Evolutionary conservation across 2,113 vertebrate species (phyloP), one percentile per base, ranked within the genome.

Genomic region (Pogonocichla stellata): DNA sequence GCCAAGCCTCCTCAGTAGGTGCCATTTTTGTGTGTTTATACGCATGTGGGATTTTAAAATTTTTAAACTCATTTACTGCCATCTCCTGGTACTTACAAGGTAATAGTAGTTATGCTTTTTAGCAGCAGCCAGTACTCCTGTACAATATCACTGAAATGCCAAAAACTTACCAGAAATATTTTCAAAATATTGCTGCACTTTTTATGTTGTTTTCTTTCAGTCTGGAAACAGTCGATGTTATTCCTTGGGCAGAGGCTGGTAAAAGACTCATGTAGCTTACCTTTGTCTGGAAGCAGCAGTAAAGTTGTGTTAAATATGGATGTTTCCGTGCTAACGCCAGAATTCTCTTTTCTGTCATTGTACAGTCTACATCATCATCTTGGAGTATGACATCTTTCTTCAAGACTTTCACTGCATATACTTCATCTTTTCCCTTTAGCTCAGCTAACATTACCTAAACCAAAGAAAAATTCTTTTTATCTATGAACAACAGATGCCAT

Each of bases 221-320:
- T 36, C 26, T 64, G 25, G 19, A 71, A 80, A 82, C 5, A 73
- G 14, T 5, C 26, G 74, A 8, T 31, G 20, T 4, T 70, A 20
- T 43, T 61, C 19, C 33, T 23, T 51, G 36, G 23, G 14, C 29
- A 88, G 13, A 85, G 87, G 60, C 12, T 34, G 22, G 43, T 31
- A 43, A 31, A 90, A 91, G 17, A 43, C 40, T 86, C 42, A 31
- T 0, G 1, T 9, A 47, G 64, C 95, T 86, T 98, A 99, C 99
- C 98, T 99, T 99, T 24, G 99, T 99, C 98, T 99, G 99, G 98
- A 99, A 99, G 98, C 99, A 99, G 99, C 99, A 99, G 96, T 99
- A 99, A 40, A 99, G 99, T 96, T 99, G 99, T 84, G 99, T 99
- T 96, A 99, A 98, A 96, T 99, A 99, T 3, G 99, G 99, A 96